Conservation (phyloP, 1,140 invertebrate species). For the Megalopta genalis region DNA sequence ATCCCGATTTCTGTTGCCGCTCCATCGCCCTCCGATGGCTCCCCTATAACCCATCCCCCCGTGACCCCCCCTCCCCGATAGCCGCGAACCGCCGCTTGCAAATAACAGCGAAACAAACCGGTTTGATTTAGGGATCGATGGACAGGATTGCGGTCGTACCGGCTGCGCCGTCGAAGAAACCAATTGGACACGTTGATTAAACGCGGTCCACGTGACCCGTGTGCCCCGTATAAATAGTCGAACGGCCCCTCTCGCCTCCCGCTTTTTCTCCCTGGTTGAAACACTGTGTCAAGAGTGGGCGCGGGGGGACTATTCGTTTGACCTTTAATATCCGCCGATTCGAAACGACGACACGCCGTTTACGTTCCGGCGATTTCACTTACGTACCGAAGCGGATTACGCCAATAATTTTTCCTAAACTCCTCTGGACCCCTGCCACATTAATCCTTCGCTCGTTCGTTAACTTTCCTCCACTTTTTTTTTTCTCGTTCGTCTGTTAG, state of each 20-base stretch:
- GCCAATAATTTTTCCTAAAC: neutral
- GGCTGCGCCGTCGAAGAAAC: constrained; percentile 33
- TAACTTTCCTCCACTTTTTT: neutral
- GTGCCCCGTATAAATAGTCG: constrained; percentile 11
- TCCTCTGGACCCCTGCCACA: neutral
- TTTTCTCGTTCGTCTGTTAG: neutral
- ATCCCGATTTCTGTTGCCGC: constrained; percentile 40
- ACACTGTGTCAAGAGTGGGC: no score
- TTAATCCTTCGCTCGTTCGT: neutral
- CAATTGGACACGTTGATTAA: constrained; percentile 45
- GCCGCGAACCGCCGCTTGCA: neutral
- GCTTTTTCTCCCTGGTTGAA: neutral
- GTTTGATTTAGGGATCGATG: constrained; percentile 32
- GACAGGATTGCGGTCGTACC: constrained; percentile 16
- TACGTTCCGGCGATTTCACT: constrained; percentile 1
- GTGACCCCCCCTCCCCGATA: neutral
- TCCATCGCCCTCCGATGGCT: neutral
- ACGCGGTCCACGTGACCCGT: neutral
- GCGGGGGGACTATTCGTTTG: neutral
- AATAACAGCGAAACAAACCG: constrained; percentile 24
- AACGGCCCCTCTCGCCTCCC: no score
- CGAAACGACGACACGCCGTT: neutral
- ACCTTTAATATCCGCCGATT: constrained; percentile 23
- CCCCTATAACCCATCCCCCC: no score
- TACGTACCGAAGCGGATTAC: neutral